These are phyloP conservation scores for Synanthedon formicaeformis DNA, from an alignment of 2,888 invertebrate genomes.

Conservation along the genomic window DNA sequence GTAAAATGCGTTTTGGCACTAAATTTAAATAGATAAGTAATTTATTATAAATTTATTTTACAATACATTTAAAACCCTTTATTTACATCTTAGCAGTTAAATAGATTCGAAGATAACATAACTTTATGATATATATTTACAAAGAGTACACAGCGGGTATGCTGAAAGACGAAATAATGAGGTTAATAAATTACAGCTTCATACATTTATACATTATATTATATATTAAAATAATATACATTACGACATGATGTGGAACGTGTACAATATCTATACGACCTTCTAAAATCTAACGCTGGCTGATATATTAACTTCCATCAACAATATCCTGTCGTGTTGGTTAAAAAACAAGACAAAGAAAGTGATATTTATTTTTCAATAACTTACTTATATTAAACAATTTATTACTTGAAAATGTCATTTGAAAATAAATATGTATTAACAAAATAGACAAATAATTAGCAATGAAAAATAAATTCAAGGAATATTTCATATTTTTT, in stretches of 20 bases:
- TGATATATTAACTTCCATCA: too few relatives aligned
- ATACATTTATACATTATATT: constrained; percentile 17
- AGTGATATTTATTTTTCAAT: too few relatives aligned
- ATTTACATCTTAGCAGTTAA: constrained; percentile 55
- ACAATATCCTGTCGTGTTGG: too few relatives aligned
- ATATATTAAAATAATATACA: constrained; percentile 18
- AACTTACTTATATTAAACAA: too few relatives aligned
- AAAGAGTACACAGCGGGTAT: constrained; percentile 24
- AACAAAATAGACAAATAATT: too few relatives aligned
- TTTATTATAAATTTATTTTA: constrained; percentile 47
- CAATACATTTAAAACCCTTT: constrained; percentile 48
- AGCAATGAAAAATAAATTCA: too few relatives aligned
- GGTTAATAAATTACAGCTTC: constrained; percentile 24
- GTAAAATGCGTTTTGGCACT: constrained; percentile 66
- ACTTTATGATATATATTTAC: constrained; percentile 13
- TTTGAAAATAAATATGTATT: too few relatives aligned
- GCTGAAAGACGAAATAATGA: constrained; percentile 23
- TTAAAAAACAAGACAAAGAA: too few relatives aligned
- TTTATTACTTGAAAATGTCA: too few relatives aligned
- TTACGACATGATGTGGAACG: constrained; percentile 28
- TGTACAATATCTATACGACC: constrained; percentile 47
- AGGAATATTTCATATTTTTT: too few relatives aligned
- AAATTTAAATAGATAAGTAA: constrained; percentile 58
- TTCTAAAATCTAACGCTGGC: too few relatives aligned
- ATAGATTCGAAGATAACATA: constrained; percentile 8